A percentile compares a stretch with the other conserved stretches of the same genome.
Conservation (phyloP, 1,140 invertebrate species). For the Dinoponera quadriceps region DNA sequence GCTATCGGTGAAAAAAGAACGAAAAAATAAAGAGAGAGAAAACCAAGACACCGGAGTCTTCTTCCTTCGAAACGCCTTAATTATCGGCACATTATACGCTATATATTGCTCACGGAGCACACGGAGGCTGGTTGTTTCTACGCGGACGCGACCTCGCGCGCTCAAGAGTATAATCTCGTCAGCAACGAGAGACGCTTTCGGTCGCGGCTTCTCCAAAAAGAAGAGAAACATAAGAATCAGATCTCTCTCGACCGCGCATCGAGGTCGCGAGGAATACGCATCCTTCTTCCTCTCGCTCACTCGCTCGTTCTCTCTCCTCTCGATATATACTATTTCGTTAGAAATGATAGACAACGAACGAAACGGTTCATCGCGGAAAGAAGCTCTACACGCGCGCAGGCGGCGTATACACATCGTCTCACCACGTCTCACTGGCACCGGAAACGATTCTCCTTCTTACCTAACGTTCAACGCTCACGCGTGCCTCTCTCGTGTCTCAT, state of each 20-base stretch:
- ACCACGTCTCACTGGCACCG: too few species aligned
- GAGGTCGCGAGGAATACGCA: constrained; percentile 3
- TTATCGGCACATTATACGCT: too few species aligned
- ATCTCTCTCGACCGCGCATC: constrained; percentile 7
- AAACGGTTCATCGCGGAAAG: background rate
- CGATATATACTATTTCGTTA: constrained; percentile 19
- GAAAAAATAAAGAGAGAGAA: too few species aligned
- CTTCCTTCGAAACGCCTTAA: too few species aligned
- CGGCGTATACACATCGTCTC: too few species aligned
- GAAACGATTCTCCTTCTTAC: background rate
- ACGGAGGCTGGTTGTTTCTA: too few species aligned
- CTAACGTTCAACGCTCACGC: background rate
- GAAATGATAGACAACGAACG: constrained; percentile 22
- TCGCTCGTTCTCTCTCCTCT: background rate
- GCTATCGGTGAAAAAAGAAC: constrained; percentile 9
- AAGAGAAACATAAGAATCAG: constrained; percentile 27
- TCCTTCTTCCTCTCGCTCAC: too few species aligned
- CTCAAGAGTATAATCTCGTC: too few species aligned
- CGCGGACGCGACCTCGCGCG: too few species aligned
- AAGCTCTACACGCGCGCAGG: too few species aligned
- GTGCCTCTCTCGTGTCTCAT: constrained; percentile 32
- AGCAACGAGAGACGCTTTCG: background rate
- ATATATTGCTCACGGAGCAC: too few species aligned
- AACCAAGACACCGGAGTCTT: too few species aligned
- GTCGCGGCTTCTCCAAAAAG: background rate